These are phyloP conservation scores for Takifugu bimaculatus DNA, from an alignment of 2,113 vertebrate genomes.

Conservation along the genomic window DNA sequence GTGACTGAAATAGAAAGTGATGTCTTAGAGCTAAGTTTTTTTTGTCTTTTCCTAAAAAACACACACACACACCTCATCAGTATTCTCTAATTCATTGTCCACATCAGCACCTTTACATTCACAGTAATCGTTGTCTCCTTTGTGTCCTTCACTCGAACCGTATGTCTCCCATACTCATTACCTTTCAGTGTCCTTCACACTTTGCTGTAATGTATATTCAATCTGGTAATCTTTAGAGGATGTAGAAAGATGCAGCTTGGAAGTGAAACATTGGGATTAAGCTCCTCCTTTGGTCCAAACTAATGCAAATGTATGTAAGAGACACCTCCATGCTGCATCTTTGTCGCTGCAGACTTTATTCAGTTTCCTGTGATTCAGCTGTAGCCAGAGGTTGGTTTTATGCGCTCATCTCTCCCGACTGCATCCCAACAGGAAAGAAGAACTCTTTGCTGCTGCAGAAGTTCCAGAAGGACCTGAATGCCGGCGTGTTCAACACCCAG, in stretches of 20 bases:
- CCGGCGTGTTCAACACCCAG: constrained; percentile 97
- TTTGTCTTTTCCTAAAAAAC: constrained; percentile 10
- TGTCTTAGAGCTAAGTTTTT: constrained; percentile 24
- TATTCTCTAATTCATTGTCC: constrained; percentile 50
- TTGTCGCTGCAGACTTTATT: constrained; percentile 14
- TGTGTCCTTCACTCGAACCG: constrained; percentile 53
- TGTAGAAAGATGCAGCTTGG: constrained; percentile 56
- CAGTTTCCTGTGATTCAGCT: constrained; percentile 39
- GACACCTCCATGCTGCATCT: constrained; percentile 50
- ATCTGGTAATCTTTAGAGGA: constrained; percentile 26
- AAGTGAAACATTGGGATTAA: background rate
- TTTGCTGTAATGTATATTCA: constrained; percentile 24
- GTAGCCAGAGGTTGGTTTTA: constrained; percentile 15
- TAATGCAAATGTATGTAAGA: background rate
- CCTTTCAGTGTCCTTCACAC: constrained; percentile 53
- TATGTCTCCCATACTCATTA: constrained; percentile 51
- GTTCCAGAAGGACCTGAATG: constrained; percentile 98
- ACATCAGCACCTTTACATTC: constrained; percentile 53
- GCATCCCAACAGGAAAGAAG: constrained; percentile 87
- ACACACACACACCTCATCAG: constrained; percentile 33
- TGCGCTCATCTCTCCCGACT: constrained; percentile 53
- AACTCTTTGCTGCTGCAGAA: constrained; percentile 97
- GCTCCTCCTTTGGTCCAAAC: background rate
- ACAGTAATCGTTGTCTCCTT: constrained; percentile 54
- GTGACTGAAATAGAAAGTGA: constrained; percentile 38